Evolutionary conservation across 2,113 vertebrate species (phyloP).

Genomic region (Pandion haliaetus): DNA sequence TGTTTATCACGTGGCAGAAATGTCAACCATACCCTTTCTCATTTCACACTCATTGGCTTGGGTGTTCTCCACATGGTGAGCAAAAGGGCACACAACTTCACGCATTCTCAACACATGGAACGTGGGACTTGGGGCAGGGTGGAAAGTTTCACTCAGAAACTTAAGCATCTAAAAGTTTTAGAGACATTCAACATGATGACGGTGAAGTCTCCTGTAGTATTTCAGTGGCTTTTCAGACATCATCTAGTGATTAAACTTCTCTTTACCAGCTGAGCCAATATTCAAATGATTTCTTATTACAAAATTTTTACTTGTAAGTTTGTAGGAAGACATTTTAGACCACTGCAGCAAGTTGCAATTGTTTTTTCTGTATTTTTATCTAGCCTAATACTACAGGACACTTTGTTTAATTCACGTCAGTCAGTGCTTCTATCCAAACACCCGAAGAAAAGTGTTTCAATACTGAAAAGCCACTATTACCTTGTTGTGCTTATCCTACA

Average conservation of each 20-base stretch:
- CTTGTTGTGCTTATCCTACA: neutral
- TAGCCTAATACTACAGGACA: neutral
- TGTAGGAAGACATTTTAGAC: neutral
- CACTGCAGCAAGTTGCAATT: neutral
- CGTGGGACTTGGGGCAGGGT: neutral
- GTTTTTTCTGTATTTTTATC: neutral
- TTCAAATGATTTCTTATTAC: neutral
- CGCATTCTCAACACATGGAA: neutral
- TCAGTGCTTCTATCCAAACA: neutral
- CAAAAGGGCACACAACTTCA: neutral
- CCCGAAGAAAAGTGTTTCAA: neutral
- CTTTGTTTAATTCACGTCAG: neutral
- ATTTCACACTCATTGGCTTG: neutral
- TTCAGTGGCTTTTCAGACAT: neutral
- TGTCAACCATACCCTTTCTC: neutral
- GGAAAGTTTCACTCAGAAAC: neutral
- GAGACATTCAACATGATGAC: neutral
- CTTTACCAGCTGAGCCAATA: neutral
- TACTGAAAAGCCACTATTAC: neutral
- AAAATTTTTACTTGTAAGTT: neutral
- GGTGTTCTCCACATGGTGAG: neutral
- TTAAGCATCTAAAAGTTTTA: neutral
- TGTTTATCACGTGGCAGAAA: neutral
- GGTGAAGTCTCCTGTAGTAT: neutral
- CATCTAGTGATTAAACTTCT: neutral